Base-by-base conservation (phyloP, 2,113 vertebrate species). In the Dissostichus mawsoni region DNA sequence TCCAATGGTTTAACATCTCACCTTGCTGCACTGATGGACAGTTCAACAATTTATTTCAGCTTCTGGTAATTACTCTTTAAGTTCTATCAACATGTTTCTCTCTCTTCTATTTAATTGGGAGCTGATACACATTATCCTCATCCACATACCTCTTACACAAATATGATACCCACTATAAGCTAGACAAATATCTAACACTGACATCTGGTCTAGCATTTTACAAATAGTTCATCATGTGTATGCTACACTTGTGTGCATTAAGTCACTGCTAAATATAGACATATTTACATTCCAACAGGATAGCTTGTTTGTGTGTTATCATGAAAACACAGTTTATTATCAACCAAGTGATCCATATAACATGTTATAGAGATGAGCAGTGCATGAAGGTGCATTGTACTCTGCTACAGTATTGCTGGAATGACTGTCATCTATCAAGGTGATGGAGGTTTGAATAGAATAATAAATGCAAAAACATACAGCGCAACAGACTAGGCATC, bases 371-470 rank as follows among this genome's bases (percentile, higher is more conserved):
- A 62, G 69, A 81, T 51, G 53, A 62, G 57, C 59, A 66, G 80
- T 29, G 50, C 13, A 50, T 18, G 69, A 50, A 66, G 20, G 65
- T 57, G 63, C 23, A 3, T 29, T 7, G 64, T 9, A 45, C 33
- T 55, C 63, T 2, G 69, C 67, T 2, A 4, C 59, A 11, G 69
- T 57, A 41, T 11, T 44, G 81, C 66, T 82, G 61, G 20, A 80
- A 90, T 61, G 76, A 80, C 80, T 78, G 87, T 84, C 90, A 89
- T 91, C 77, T 62, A 87, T 91, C 90, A 91, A 85, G 76, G 78
- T 64, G 76, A 89, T 79, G 83, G 69, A 72, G 75, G 61, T 74
- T 74, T 29, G 29, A 82, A 78, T 69, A 67, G 86, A 88, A 91
- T 92, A 92, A 85, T 77, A 66, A 75, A 84, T 81, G 80, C 76